Base-by-base conservation (phyloP, 2,888 invertebrate species). In the Sussaba pulchella region DNA sequence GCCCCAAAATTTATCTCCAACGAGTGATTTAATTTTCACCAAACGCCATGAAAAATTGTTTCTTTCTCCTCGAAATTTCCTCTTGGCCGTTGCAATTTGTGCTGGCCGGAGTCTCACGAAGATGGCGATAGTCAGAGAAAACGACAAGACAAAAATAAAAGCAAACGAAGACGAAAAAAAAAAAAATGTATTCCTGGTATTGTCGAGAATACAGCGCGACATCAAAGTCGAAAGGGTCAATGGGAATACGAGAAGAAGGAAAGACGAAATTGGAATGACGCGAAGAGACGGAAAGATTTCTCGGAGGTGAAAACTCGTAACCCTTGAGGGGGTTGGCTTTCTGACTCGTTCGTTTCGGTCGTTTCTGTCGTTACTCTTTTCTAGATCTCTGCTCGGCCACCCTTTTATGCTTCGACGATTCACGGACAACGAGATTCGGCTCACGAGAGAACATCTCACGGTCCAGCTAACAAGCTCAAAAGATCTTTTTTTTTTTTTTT, bases 401-500 rank as follows among this genome's bases (percentile, higher is more conserved):
- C 45, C 67, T 72, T 81, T 72, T 61, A 72, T 70, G 54, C 63
- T 72, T 54, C 61, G 43, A 26, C 67, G 67, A 69, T 76, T 76
- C 69, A 19, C 61, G 72, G 54, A 64, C 72, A 69, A 76, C 52
- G 72, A 63, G 76, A 76, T 76, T 69, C 63, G 72, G 80, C 76
- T 81, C 76, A 81, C 71, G 71, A 72, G 71, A 47, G 69, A 50
- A 76, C 31, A 5, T 76, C 63, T 69, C 67, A 72, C 76, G 52
- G 64, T 69, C 54, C 67, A 19, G 24, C 76, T 76, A 81, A 81
- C 80, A 81, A 81, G 67, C 80, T 72, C 80, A 69, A 69, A 76
- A 54, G 72, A 81, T 72, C 47, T 71, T 24, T 66, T 79, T 57
- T 72, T 41, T 71, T 24, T 66, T 79, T 57, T 31, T 63, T 61